These are phyloP conservation scores for Synanthedon formicaeformis DNA, from an alignment of 2,888 invertebrate genomes.

Conservation along the genomic window DNA sequence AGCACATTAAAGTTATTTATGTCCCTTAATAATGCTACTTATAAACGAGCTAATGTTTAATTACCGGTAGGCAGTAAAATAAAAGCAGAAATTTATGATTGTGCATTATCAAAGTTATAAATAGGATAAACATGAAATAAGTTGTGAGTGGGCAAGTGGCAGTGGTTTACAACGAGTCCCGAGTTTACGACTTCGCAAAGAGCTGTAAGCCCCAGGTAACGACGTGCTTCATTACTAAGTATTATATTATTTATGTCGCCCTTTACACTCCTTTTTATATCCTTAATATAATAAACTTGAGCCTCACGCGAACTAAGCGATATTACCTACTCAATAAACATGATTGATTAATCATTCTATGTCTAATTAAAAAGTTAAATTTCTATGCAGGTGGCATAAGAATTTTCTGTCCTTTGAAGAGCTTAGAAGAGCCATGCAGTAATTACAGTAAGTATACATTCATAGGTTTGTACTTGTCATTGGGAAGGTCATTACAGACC, in stretches of 20 bases:
- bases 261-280: conserved; percentile 26
- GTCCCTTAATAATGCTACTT: background rate
- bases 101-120: conserved; percentile 9
- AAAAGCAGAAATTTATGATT: conserved; percentile 12
- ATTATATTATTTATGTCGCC: conserved; percentile 39
- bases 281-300: conserved; percentile 26
- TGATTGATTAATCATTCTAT: background rate
- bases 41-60: background rate
- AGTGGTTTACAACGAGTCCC: conserved; percentile 27
- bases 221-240: conserved; percentile 48
- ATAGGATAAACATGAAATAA: conserved; percentile 11
- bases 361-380: background rate
- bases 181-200: conserved; percentile 34
- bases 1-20: no score
- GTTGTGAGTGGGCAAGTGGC: conserved; percentile 5
- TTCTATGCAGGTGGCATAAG: no score
- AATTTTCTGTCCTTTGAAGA: no score
- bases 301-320: conserved; percentile 12
- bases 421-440: no score
- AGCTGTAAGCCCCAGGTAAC: conserved; percentile 38
- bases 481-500: no score
- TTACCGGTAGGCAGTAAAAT: background rate
- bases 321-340: background rate
- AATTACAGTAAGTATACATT: no score
- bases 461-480: no score